phyloP scores from a whole-genome alignment of 2,797 vertebrate genomes.

The Thunnus albacares region DNA sequence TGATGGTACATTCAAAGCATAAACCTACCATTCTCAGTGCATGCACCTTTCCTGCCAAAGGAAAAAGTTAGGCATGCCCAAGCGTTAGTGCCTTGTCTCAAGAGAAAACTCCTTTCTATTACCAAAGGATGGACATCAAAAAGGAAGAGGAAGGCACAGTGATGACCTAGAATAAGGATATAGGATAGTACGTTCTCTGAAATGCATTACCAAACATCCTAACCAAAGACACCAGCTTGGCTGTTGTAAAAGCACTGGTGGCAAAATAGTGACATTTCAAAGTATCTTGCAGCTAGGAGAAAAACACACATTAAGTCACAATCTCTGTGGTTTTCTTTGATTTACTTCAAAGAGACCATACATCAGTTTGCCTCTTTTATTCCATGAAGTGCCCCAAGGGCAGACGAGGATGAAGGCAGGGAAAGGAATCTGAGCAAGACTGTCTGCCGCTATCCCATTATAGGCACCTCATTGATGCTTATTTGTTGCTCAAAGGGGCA shows the following conservation, averaged over 20 bases:
- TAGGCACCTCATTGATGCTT: conserved; percentile 51
- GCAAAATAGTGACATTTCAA: conserved; percentile 42
- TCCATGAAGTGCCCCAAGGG: conserved; percentile 53
- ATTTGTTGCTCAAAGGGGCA: conserved; percentile 58
- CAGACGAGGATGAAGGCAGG: conserved; percentile 61
- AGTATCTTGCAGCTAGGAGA: conserved; percentile 46
- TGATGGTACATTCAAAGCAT: too few relatives aligned
- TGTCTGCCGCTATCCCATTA: conserved; percentile 51
- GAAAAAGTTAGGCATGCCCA: conserved; percentile 3
- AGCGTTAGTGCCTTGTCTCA: conserved; percentile 9
- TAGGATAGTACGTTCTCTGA: not conserved
- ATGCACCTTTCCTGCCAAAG: conserved; percentile 11
- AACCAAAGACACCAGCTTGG: not conserved
- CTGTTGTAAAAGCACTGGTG: conserved; percentile 8
- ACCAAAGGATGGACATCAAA: not conserved
- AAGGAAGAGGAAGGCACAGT: not conserved
- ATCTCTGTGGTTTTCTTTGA: conserved; percentile 74
- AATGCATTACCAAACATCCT: not conserved
- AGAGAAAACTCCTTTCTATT: conserved; percentile 3
- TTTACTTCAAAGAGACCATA: conserved; percentile 74
- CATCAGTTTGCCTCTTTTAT: conserved; percentile 72
- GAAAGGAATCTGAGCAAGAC: conserved; percentile 57
- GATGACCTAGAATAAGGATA: not conserved
- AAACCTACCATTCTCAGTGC: too few relatives aligned
- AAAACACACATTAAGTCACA: conserved; percentile 62